Evolutionary conservation across 2,113 vertebrate genomes (phyloP).

Genomic region (Calyptomena viridis): DNA sequence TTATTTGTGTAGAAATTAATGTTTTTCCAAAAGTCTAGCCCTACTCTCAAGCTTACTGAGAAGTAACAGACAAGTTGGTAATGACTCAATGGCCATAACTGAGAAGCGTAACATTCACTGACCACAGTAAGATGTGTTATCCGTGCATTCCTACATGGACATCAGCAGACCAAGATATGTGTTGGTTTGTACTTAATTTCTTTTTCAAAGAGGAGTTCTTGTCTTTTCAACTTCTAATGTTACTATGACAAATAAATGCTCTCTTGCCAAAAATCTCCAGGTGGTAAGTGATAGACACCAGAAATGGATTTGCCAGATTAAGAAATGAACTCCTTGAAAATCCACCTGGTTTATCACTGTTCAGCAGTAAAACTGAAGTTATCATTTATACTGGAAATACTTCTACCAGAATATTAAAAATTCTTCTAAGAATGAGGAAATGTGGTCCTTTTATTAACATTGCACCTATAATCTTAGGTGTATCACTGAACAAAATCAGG

Average conservation of each 20-base stretch:
- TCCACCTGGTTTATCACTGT: background rate
- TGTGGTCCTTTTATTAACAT: background rate
- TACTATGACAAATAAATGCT: background rate
- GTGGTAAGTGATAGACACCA: background rate
- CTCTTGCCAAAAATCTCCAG: background rate
- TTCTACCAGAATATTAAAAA: background rate
- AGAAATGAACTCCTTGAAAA: background rate
- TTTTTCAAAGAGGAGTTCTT: background rate
- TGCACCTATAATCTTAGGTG: background rate
- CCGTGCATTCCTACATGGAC: background rate
- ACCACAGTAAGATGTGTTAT: background rate
- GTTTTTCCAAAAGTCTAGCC: background rate
- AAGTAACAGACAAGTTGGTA: background rate
- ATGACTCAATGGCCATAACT: background rate
- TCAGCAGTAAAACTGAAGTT: background rate
- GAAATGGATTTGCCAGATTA: background rate
- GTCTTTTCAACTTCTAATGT: background rate
- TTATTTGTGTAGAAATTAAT: background rate
- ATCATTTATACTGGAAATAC: background rate
- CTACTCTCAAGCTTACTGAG: background rate
- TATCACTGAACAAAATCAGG: background rate
- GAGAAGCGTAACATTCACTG: background rate
- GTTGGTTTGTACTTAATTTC: background rate
- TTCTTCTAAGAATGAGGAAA: background rate
- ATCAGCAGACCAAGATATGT: background rate